These are phyloP conservation scores for Gisinianus flammeolus DNA, from an alignment of 2,888 invertebrate genomes.

Conservation along the genomic window DNA sequence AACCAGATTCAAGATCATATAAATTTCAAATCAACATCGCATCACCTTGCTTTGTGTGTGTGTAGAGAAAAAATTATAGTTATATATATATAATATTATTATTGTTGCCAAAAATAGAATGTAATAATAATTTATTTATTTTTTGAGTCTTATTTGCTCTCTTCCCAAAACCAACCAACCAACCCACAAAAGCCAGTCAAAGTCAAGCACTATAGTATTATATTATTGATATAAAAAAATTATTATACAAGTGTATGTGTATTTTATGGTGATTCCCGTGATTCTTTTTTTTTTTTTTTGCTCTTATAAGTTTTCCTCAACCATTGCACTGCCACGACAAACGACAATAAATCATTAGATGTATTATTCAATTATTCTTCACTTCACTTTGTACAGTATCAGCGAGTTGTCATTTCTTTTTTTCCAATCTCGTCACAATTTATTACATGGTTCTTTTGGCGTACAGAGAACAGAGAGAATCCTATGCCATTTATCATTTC, in stretches of 20 bases:
- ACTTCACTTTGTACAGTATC: neutral
- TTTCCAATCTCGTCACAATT: neutral
- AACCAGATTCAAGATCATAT: neutral
- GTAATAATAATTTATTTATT: too few species aligned
- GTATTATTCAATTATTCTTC: too few species aligned
- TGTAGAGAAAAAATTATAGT: neutral
- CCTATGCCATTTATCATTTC: too few species aligned
- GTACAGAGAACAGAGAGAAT: neutral
- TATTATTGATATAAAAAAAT: neutral
- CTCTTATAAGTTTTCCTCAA: too few species aligned
- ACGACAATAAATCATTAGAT: too few species aligned
- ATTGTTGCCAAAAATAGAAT: neutral
- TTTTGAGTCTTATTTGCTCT: neutral
- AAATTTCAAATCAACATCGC: neutral
- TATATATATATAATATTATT: neutral
- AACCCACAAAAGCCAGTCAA: constrained; percentile 37
- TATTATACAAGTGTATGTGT: neutral
- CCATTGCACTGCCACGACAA: too few species aligned
- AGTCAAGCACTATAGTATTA: constrained; percentile 30
- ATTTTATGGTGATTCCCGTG: neutral
- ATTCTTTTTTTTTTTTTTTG: neutral
- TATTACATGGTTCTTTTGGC: neutral
- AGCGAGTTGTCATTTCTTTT: neutral
- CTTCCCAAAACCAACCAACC: constrained; percentile 15
- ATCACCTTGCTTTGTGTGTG: constrained; percentile 5